Evolutionary conservation across 2,113 vertebrate species (phyloP).

Genomic region (Alaudala cheleensis): DNA sequence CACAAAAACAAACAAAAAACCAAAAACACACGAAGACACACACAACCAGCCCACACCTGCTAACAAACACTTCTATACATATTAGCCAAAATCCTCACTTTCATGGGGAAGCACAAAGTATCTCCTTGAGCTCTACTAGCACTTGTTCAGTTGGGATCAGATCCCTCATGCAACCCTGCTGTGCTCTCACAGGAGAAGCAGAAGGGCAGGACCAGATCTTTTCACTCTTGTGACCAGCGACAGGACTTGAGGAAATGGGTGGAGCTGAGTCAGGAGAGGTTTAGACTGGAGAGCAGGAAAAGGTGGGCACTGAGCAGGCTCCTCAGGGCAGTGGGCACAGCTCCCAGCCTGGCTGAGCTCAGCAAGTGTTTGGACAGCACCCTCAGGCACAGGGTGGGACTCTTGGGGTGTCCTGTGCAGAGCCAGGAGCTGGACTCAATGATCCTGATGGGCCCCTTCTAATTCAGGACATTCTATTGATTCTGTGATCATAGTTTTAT

Average conservation of each 20-base stretch:
- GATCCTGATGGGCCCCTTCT: too few species aligned
- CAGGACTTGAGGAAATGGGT: not conserved
- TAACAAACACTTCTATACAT: not conserved
- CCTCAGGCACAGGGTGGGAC: not conserved
- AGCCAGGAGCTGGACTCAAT: not conserved
- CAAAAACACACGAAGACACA: too few species aligned
- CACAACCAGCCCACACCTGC: too few species aligned
- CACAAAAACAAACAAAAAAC: not conserved
- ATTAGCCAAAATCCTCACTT: not conserved
- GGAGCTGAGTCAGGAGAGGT: not conserved
- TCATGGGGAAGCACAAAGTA: not conserved
- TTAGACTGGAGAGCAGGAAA: not conserved
- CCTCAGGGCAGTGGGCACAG: not conserved
- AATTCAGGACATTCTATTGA: not conserved
- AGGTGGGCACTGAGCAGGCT: not conserved
- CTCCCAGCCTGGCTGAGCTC: not conserved
- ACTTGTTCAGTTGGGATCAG: not conserved
- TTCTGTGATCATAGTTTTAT: not conserved
- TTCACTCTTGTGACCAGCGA: accelerated
- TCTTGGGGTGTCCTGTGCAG: not conserved
- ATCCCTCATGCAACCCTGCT: accelerated
- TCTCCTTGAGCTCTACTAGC: not conserved
- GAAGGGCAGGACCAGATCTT: not conserved
- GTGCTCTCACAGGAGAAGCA: not conserved
- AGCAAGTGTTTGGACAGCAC: not conserved